Percentiles rank a stretch among this genome's conserved stretches.
Evolutionary conservation across 2,888 invertebrate genomes (phyloP).

Genomic region (Agrilus mali): DNA sequence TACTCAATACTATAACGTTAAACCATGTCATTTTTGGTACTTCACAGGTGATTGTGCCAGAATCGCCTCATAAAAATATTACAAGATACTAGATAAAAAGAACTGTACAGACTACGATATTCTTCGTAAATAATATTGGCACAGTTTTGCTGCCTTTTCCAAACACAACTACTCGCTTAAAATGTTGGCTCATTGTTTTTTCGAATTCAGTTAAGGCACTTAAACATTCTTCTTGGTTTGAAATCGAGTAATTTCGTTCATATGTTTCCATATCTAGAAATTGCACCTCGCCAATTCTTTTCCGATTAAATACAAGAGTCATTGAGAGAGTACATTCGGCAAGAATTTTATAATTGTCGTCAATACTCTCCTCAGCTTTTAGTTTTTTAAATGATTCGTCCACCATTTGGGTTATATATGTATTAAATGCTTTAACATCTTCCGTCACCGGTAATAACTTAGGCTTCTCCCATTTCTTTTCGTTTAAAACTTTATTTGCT

Average conservation of each 20-base stretch:
- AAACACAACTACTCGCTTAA: constrained; percentile 7
- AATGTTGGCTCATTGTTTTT: constrained; percentile 6
- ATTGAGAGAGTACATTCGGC: too few species aligned
- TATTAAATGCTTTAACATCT: constrained; percentile 6
- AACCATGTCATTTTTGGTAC: too few species aligned
- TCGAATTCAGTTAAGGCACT: constrained; percentile 4
- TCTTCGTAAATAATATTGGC: constrained; percentile 8
- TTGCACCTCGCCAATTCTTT: constrained; percentile 1
- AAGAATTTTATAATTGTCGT: too few species aligned
- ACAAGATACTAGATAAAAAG: too few species aligned
- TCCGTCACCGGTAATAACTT: constrained; percentile 7
- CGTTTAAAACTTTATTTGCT: constrained; percentile 8
- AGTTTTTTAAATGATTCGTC: too few species aligned
- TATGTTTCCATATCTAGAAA: constrained; percentile 4
- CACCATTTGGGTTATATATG: background rate
- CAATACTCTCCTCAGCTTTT: too few species aligned
- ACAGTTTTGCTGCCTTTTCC: constrained; percentile 9
- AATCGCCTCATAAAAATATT: too few species aligned
- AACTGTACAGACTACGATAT: too few species aligned
- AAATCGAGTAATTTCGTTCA: background rate
- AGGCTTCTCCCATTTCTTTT: constrained; percentile 6
- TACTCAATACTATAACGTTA: too few species aligned
- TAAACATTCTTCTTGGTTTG: constrained; percentile 7
- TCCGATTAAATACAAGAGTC: too few species aligned
- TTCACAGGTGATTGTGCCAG: too few species aligned